Percentiles rank a stretch among this genome's conserved stretches.
phyloP scores from a whole-genome alignment of 2,113 vertebrate genomes.

The Stegastes partitus region DNA sequence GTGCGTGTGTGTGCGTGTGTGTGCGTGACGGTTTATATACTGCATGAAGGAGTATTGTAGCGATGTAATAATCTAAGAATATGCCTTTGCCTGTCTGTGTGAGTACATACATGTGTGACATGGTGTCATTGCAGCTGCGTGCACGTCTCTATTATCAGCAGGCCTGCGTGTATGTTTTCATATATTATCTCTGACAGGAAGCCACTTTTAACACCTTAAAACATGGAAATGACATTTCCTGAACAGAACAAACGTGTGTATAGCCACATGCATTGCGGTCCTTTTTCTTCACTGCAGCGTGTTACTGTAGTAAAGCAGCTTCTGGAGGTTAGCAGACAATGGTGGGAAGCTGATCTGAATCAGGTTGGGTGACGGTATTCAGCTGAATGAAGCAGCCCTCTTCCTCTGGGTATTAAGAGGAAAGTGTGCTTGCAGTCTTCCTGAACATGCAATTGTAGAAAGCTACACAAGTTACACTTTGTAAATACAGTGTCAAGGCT shows the following conservation, averaged over 20 bases:
- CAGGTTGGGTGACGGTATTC: background rate
- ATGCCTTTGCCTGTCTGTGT: background rate
- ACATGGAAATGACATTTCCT: slow-evolving; percentile 14
- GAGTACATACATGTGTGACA: background rate
- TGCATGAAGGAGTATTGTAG: too few species aligned
- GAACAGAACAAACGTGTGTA: background rate
- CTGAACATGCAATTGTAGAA: too few species aligned
- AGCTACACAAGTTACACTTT: too few species aligned
- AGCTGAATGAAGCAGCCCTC: background rate
- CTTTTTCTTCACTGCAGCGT: too few species aligned
- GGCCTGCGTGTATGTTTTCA: too few species aligned
- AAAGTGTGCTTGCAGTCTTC: background rate
- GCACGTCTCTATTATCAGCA: too few species aligned
- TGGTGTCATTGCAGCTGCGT: background rate
- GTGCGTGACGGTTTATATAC: too few species aligned
- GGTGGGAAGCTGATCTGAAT: background rate
- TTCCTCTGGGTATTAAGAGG: background rate
- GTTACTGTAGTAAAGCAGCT: background rate
- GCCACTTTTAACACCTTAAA: slow-evolving; percentile 9
- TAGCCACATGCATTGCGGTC: background rate
- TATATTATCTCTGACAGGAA: background rate
- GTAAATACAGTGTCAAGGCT: too few species aligned
- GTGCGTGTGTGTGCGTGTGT: too few species aligned
- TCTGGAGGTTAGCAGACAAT: background rate
- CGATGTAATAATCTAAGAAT: too few species aligned